These are phyloP conservation scores for Phodopus roborovskii DNA, from an alignment of 2,113 vertebrate genomes.

Conservation along the genomic window DNA sequence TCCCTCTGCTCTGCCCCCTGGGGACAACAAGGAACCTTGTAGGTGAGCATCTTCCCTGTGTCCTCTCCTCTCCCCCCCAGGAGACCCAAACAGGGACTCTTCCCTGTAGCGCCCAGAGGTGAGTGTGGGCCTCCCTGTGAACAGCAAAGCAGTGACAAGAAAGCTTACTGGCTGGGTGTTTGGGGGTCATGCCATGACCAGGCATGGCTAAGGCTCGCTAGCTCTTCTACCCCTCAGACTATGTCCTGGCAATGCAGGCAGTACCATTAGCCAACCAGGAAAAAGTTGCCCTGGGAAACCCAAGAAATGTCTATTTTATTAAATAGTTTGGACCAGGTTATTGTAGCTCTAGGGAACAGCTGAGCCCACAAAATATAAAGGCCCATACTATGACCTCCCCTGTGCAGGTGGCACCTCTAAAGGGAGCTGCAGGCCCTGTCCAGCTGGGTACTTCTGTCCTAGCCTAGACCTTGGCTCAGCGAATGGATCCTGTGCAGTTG, in stretches of 20 bases:
- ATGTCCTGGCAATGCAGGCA: background rate
- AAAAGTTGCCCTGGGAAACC: background rate
- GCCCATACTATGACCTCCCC: background rate
- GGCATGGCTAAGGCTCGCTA: background rate
- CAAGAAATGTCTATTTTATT: background rate
- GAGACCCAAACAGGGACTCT: too few species aligned
- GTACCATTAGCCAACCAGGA: accelerated
- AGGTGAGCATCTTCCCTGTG: slow-evolving; percentile 82
- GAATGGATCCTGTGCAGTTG: slow-evolving; percentile 87
- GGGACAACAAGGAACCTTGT: slow-evolving; percentile 90
- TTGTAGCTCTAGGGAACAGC: background rate
- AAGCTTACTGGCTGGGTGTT: background rate
- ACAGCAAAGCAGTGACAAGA: background rate
- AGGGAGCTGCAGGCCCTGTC: slow-evolving; percentile 90
- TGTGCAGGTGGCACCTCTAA: slow-evolving; percentile 88
- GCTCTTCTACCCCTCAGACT: background rate
- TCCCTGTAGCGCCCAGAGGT: background rate
- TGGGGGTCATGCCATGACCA: background rate
- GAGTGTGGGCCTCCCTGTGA: accelerated
- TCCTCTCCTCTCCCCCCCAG: too few species aligned
- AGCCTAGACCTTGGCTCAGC: slow-evolving; percentile 85
- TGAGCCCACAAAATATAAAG: background rate
- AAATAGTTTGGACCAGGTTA: background rate
- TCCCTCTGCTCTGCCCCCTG: slow-evolving; percentile 90
- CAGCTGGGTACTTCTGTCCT: slow-evolving; percentile 91